These are phyloP conservation scores for Solea solea DNA, from an alignment of 2,113 vertebrate genomes.

Conservation along the genomic window DNA sequence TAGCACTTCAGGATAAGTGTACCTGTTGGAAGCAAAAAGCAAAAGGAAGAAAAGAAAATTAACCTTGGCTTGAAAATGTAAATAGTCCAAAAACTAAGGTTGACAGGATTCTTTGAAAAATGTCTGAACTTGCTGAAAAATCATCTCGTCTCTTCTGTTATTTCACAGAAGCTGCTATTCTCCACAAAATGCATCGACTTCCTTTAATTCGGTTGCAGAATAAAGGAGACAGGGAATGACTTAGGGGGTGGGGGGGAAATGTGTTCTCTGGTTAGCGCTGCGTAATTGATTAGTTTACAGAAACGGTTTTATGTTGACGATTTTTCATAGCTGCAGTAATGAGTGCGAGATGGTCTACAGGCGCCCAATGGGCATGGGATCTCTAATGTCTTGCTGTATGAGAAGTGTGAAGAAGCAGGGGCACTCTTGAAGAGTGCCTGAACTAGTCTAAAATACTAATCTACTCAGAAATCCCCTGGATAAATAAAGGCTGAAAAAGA, in stretches of 20 bases:
- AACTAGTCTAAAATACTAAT: conserved; percentile 13
- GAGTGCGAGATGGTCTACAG: neutral
- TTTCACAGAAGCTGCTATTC: neutral
- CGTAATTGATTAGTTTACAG: neutral
- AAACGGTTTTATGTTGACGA: neutral
- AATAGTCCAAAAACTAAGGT: too few species aligned
- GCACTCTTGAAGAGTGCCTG: neutral
- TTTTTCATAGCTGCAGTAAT: neutral
- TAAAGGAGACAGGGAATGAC: neutral
- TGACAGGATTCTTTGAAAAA: too few species aligned
- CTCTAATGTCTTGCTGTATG: neutral
- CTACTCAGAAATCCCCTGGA: conserved; percentile 28
- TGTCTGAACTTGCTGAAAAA: too few species aligned
- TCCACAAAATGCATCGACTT: neutral
- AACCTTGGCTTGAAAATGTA: too few species aligned
- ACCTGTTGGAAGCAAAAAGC: too few species aligned
- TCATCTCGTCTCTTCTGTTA: neutral
- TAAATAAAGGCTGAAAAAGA: conserved; percentile 47
- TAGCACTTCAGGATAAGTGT: too few species aligned
- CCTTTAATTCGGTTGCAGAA: neutral
- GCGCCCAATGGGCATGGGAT: neutral
- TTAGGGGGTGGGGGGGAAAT: too few species aligned
- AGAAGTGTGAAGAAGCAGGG: neutral
- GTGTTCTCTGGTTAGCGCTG: neutral
- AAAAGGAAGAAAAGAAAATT: too few species aligned